Conservation (phyloP, 92 coral and sea anemone genomes). For the Palythoa grandiflora region DNA sequence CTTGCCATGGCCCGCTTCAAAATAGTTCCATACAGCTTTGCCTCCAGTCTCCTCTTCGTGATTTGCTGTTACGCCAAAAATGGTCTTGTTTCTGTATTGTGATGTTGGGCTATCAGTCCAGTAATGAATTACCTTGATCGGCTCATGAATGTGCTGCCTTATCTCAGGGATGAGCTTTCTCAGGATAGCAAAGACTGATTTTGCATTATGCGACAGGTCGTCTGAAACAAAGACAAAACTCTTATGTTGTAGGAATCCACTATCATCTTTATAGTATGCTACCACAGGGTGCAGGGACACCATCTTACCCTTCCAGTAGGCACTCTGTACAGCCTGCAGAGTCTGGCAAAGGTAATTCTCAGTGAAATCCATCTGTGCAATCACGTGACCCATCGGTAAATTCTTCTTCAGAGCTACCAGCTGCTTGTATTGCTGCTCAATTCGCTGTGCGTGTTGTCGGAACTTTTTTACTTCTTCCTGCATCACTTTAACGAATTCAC, state of each 20-base stretch:
- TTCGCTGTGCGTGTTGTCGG: conserved; percentile 30
- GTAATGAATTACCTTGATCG: conserved; percentile 40
- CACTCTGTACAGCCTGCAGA: conserved; percentile 51
- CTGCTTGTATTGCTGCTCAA: conserved; percentile 3
- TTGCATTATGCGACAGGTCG: conserved; percentile 39
- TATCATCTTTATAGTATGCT: conserved; percentile 24
- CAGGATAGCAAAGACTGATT: conserved; percentile 42
- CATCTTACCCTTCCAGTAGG: conserved; percentile 61
- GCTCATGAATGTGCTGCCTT: not conserved
- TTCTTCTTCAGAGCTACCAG: conserved; percentile 20
- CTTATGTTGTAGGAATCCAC: conserved; percentile 34
- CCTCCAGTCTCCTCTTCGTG: conserved; percentile 40
- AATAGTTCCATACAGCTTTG: conserved; percentile 52
- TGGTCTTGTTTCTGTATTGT: conserved; percentile 68
- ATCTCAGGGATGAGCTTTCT: conserved; percentile 33
- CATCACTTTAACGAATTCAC: not conserved
- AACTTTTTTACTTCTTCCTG: not conserved
- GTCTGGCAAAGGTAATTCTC: conserved; percentile 60
- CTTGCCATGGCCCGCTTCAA: conserved; percentile 57
- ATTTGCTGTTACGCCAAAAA: conserved; percentile 18
- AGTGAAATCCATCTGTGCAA: conserved; percentile 59
- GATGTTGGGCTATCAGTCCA: conserved; percentile 58
- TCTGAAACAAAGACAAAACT: conserved; percentile 57
- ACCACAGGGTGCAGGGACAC: conserved; percentile 59
- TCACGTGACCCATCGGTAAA: conserved; percentile 28